Base-by-base conservation (phyloP, 2,797 vertebrate species). In the Cossypha caffra region DNA sequence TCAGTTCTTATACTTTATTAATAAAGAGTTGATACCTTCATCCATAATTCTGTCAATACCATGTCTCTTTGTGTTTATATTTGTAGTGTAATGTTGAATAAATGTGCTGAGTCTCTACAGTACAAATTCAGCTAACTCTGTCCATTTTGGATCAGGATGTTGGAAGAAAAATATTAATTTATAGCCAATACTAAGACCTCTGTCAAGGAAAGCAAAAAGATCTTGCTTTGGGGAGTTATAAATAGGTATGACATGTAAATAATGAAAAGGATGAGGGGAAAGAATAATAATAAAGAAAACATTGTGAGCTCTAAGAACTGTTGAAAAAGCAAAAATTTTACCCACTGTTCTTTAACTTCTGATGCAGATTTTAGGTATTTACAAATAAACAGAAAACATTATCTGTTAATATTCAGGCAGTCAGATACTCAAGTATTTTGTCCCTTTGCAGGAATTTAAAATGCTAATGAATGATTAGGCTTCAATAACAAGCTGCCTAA, bases 401-500 rank as follows among this genome's bases (percentile, higher is more conserved):
- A 66, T 62, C 31, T 81, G 13, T 57, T 93, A 82, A 72, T 93
- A 85, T 90, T 84, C 50, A 59, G 72, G 50, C 58, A 85, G 78
- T 35, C n/a, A 75, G 75, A 80, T 74, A 69, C 14, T 82, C 24
- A 84, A 91, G 57, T 85, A 83, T 94, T 91, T 94, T 80, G 64
- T 94, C 73, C 58, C 37, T 86, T 92, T 89, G 21, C 38, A 78
- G 74, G 66, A 93, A 95, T 91, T 94, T 83, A 80, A 92, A 96
- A 94, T 94, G 79, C 57, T 94, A 95, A 93, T 93, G 61, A 63
- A 77, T 66, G 33, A 85, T 81, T 89, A 90, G n/a, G 40, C 67
- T 94, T 94, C 57, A 57, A 61, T 92, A 95, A 90, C 54, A 94
- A 93, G 74, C 95, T 94, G 43, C 80, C 58, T 95, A 91, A 97